phyloP scores from a whole-genome alignment of 1,140 invertebrate species.

The Arion vulgaris region DNA sequence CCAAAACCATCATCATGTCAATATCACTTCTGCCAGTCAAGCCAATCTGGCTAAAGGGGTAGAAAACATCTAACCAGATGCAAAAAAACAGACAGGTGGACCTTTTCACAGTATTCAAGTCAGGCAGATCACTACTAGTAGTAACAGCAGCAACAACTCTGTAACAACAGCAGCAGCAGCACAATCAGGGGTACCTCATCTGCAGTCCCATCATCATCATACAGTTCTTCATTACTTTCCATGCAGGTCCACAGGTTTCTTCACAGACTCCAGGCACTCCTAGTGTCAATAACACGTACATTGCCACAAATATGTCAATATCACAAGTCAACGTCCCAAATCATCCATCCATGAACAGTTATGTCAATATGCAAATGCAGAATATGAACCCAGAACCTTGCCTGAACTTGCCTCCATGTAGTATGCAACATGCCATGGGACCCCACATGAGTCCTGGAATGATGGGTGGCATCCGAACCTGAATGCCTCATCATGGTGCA shows the following conservation, averaged over 20 bases:
- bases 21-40: conserved; percentile 71
- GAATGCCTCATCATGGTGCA: conserved; percentile 35
- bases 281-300: conserved; percentile 75
- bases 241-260: background rate
- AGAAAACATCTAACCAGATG: conserved; percentile 71
- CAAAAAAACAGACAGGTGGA: conserved; percentile 72
- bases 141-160: conserved; percentile 4
- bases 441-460: conserved; percentile 66
- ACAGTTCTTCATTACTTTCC: conserved; percentile 29
- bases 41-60: conserved; percentile 72
- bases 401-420: conserved; percentile 20
- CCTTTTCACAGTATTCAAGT: conserved; percentile 72
- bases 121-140: conserved; percentile 49
- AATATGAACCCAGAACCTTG: conserved; percentile 44
- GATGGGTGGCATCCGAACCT: conserved; percentile 61
- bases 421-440: conserved; percentile 14
- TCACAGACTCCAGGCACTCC: conserved; percentile 55
- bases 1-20: conserved; percentile 62
- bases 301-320: conserved; percentile 75
- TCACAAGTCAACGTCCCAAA: conserved; percentile 70
- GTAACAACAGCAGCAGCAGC: conserved; percentile 45
- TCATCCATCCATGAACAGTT: conserved; percentile 44
- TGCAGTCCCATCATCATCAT: conserved; percentile 40
- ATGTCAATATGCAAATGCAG: conserved; percentile 63
- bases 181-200: conserved; percentile 23